Base-by-base conservation (phyloP, 2,113 vertebrate species). In the Murina feae region DNA sequence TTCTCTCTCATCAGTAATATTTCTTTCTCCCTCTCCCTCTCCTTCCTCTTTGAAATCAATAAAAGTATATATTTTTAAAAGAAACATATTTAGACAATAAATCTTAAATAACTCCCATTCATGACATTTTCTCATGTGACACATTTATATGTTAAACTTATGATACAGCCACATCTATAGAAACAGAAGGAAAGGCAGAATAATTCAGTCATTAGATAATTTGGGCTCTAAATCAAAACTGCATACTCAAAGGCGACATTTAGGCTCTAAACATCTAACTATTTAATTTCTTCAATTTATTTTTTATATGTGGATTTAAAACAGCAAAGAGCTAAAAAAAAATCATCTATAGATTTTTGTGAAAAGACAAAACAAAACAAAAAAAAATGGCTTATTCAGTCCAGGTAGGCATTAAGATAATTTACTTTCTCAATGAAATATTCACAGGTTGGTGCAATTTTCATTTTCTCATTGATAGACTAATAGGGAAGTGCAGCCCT, bases 221-320 rank as follows among this genome's bases (percentile, higher is more conserved):
- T 78, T 92, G 66, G 47, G n/a, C 60, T 95, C 66, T 51, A 93
- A 78, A 85, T 91, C 35, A 94, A 95, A 96, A 82, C 51, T 20
- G 32, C 6, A 74, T 68, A 71, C 13, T 90, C 4, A 74, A 90
- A 90, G 5, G 14, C 9, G 30, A 72, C 21, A 76, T 69, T 49
- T 84, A 94, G 47, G 30, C 58, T 93, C 93, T 91, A 90, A 90
- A 55, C 23, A 94, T 63, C 18, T 86, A 93, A 84, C 84, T 81
- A 90, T 65, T 95, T 95, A 2, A 39, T 85, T 92, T 89, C 14
- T 90, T 72, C 74, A 76, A 47, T 72, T 90, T 75, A 89, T 51
- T 88, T 92, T 90, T 96, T 32, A 76, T 32, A 4, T 37, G 16
- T 30, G n/a, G 30, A 95, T 69, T 92, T 94, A 84, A 87, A 16